A percentile compares a stretch with the other conserved stretches of the same genome.
Conservation (phyloP, 2,113 vertebrate genomes). For the Eulemur macaco region DNA sequence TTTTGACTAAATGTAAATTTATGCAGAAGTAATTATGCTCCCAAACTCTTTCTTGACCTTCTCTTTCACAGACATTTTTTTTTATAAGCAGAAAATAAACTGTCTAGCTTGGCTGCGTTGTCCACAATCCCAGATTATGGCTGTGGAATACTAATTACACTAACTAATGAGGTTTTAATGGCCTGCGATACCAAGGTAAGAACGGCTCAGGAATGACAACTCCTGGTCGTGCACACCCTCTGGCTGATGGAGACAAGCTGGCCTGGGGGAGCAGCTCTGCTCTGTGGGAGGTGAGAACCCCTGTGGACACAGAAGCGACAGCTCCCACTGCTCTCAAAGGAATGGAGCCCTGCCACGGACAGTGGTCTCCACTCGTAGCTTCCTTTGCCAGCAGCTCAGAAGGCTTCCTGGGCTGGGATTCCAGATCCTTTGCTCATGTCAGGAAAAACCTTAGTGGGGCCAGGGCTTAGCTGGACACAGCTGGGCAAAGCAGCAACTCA, state of each 20-base stretch:
- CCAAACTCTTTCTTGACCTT: not conserved
- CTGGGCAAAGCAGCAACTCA: slow-evolving; percentile 21
- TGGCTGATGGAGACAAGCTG: not conserved
- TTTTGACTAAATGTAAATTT: not conserved
- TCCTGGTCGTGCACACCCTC: not conserved
- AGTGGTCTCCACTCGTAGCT: not conserved
- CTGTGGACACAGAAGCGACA: not conserved
- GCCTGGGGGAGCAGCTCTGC: too few relatives aligned
- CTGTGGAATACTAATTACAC: not conserved
- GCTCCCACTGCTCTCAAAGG: not conserved
- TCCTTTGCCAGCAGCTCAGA: not conserved
- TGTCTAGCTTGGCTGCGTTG: not conserved
- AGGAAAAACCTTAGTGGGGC: slow-evolving; percentile 27
- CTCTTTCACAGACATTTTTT: not conserved
- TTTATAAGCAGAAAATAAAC: not conserved
- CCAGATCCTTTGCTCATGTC: not conserved
- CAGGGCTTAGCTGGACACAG: slow-evolving; percentile 38
- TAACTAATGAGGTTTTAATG: not conserved
- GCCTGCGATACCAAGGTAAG: not conserved
- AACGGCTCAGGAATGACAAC: not conserved
- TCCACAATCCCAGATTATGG: not conserved
- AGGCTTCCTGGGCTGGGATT: not conserved
- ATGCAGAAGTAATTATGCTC: not conserved
- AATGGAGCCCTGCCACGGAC: not conserved
- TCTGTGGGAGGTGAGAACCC: not conserved